Conservation (phyloP, 2,888 invertebrate species). For the Protonemura montana region DNA sequence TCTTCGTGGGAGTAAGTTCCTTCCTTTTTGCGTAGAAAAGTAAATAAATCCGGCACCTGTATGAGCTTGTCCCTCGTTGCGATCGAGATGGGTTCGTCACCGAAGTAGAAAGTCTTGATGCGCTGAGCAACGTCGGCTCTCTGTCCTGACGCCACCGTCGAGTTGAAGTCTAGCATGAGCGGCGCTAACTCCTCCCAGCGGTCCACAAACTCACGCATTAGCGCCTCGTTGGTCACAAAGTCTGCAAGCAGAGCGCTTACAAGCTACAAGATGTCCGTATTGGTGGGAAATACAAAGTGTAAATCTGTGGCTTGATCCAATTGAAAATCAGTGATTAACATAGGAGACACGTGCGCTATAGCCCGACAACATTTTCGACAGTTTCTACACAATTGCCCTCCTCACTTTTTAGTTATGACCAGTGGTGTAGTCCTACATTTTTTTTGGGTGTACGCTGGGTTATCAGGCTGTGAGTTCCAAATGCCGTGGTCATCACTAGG, state of each 20-base stretch:
- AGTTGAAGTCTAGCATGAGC: constrained; percentile 69
- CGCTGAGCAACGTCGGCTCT: constrained; percentile 61
- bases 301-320: too few relatives aligned
- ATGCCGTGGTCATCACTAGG: too few relatives aligned
- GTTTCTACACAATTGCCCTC: too few relatives aligned
- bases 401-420: too few relatives aligned
- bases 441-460: too few relatives aligned
- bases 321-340: too few relatives aligned
- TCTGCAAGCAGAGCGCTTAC: constrained; percentile 53
- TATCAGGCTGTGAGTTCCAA: too few relatives aligned
- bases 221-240: constrained; percentile 58
- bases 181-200: constrained; percentile 70
- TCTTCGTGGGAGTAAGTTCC: too few relatives aligned
- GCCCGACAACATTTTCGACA: too few relatives aligned
- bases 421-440: too few relatives aligned
- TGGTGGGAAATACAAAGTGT: not conserved
- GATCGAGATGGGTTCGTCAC: constrained; percentile 61
- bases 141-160: constrained; percentile 62
- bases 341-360: too few relatives aligned
- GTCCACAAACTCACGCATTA: constrained; percentile 63
- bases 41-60: constrained; percentile 30
- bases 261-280: not conserved
- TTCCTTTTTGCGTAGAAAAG: too few relatives aligned
- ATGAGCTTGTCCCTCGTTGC: constrained; percentile 58
- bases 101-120: constrained; percentile 67